Evolutionary conservation across 2,888 invertebrate genomes (phyloP).

Genomic region (Octodonta nipae): DNA sequence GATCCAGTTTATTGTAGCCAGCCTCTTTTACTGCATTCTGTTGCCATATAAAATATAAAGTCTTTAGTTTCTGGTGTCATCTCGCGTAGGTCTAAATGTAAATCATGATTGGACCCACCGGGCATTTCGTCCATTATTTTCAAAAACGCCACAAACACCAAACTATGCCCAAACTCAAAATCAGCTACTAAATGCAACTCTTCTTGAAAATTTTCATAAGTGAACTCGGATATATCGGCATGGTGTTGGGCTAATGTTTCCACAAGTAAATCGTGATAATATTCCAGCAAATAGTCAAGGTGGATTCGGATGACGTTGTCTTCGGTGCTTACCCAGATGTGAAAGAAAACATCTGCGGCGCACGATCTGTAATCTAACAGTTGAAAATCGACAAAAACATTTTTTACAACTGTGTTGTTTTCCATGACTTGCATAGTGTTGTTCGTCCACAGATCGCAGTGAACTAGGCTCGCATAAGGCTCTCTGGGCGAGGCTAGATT

Average conservation of each 20-base stretch:
- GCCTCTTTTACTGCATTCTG: too few species aligned
- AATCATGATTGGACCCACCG: too few species aligned
- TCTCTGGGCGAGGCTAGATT: too few species aligned
- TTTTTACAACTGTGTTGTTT: slow-evolving; percentile 10
- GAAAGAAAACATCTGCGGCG: slow-evolving; percentile 19
- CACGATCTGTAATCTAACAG: slow-evolving; percentile 18
- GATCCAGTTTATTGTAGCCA: too few species aligned
- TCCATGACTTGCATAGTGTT: slow-evolving; percentile 40
- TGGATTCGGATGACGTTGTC: slow-evolving; percentile 3
- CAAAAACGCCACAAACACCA: too few species aligned
- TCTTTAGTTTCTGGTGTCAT: too few species aligned
- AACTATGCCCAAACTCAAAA: background rate
- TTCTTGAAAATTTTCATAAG: slow-evolving; percentile 5
- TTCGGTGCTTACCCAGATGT: slow-evolving; percentile 16
- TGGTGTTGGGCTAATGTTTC: slow-evolving; percentile 3
- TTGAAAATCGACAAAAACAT: slow-evolving; percentile 23
- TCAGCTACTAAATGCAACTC: slow-evolving; percentile 3
- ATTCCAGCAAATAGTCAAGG: slow-evolving; percentile 6
- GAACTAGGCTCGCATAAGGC: slow-evolving; percentile 40
- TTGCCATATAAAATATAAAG: too few species aligned
- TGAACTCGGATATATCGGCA: slow-evolving; percentile 4
- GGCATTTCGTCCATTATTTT: too few species aligned
- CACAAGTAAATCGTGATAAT: slow-evolving; percentile 6
- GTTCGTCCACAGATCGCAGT: slow-evolving; percentile 34
- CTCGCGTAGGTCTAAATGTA: too few species aligned